Evolutionary conservation across 2,888 invertebrate genomes (phyloP).

Genomic region (Sphecodes monilicornis): DNA sequence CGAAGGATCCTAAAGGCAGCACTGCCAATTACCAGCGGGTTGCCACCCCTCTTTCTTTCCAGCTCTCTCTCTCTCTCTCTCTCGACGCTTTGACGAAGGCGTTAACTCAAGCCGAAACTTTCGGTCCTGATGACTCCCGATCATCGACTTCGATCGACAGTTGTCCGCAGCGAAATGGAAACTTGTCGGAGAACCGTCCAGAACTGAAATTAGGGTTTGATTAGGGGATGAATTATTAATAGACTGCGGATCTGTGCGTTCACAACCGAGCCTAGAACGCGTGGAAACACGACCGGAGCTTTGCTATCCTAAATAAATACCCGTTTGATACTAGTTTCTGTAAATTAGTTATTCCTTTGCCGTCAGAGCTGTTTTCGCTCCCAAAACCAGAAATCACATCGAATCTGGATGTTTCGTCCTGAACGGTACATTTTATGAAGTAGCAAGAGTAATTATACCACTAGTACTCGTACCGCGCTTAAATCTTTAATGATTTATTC

Average conservation of each 20-base stretch:
- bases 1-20: slow-evolving; percentile 48
- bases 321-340: neutral
- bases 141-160: slow-evolving; percentile 33
- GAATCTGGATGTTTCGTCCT: neutral
- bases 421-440: no score
- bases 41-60: neutral
- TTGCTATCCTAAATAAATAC: neutral
- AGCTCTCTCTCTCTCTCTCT: neutral
- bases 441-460: no score
- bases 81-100: slow-evolving; percentile 31
- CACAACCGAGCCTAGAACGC: neutral
- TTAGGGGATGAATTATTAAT: slow-evolving; percentile 15
- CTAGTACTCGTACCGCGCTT: no score
- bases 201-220: slow-evolving; percentile 1
- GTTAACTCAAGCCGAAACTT: slow-evolving; percentile 58
- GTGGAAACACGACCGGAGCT: neutral
- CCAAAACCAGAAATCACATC: neutral
- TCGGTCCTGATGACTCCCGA: slow-evolving; percentile 32
- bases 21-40: slow-evolving; percentile 53
- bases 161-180: slow-evolving; percentile 20
- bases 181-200: neutral
- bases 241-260: slow-evolving; percentile 9
- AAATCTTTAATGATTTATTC: no score
- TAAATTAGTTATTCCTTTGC: neutral
- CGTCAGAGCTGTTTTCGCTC: neutral